phyloP scores from a whole-genome alignment of 1,140 invertebrate species.

The Sminthurinus signatus region DNA sequence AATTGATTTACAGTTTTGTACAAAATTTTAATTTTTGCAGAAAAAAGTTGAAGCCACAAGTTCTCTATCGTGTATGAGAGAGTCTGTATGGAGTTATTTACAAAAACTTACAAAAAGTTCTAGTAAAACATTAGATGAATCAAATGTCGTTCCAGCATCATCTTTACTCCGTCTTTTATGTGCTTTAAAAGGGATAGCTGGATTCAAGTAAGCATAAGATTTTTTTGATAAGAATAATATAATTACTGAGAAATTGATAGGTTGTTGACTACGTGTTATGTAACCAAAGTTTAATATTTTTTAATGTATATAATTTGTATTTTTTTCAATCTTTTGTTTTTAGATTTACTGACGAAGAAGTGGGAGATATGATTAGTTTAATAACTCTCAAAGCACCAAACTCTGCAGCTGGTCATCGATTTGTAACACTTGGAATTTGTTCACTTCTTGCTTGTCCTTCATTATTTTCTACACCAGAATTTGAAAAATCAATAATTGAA shows the following conservation, averaged over 20 bases:
- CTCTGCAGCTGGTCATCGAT: constrained; percentile 79
- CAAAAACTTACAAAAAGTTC: constrained; percentile 52
- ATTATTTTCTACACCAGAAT: constrained; percentile 65
- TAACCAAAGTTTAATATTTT: too few species aligned
- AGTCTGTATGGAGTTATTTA: constrained; percentile 67
- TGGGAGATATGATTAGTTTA: constrained; percentile 70
- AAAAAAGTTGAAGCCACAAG: constrained; percentile 66
- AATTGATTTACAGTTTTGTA: too few species aligned
- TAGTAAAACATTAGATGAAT: constrained; percentile 55
- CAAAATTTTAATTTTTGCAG: constrained; percentile 43
- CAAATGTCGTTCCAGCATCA: constrained; percentile 69
- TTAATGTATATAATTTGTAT: too few species aligned
- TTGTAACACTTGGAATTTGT: constrained; percentile 86
- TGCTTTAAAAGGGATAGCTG: constrained; percentile 83
- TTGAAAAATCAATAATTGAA: constrained; percentile 83
- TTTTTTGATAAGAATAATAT: too few species aligned
- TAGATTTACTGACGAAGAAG: constrained; percentile 88
- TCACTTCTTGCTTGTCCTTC: constrained; percentile 92
- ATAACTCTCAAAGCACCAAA: constrained; percentile 85
- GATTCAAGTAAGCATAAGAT: constrained; percentile 67
- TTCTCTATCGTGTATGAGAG: constrained; percentile 66
- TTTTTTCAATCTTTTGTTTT: constrained; percentile 40
- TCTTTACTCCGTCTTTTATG: constrained; percentile 79
- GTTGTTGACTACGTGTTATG: too few species aligned
- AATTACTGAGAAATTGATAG: too few species aligned